Base-by-base conservation (phyloP, 2,113 vertebrate genomes). In the Elanus axillaris region DNA sequence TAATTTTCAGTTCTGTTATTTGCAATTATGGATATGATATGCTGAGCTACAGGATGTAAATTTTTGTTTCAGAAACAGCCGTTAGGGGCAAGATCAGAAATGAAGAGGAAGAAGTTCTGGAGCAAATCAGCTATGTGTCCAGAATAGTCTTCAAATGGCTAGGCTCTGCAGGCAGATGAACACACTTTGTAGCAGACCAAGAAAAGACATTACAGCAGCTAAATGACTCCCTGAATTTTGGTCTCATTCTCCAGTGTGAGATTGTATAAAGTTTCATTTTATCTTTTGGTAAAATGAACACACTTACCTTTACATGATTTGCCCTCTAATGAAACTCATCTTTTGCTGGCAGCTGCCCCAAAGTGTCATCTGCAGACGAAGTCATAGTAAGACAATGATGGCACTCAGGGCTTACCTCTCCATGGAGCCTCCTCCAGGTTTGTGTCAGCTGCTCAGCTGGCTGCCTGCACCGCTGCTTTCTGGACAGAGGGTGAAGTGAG, bases 1-100 rank as follows among this genome's bases (percentile, higher is more conserved):
- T 56, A 66, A 78, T 93, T 88, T 96, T 88, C 43, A 52, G 13
- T 86, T 94, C 31, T 93, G 50, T 79, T 91, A 52, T 63, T 88
- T 87, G 60, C 72, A 94, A 36, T 84, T 47, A 71, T 26, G 31
- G 42, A 55, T 80, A 63, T 62, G 88, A 62, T 79, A 21, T n/a
- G 31, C 55, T 88, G 68, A 93, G 55, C 22, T 72, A 45, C 40
- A 77, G 34, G 72, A 86, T 23, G 27, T 69, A 55, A 42, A 47
- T 60, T 90, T 19, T 80, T 48, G 16, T 88, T 91, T 80, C 42
- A 88, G 72, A 83, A 93, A 55, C 18, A 80, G 18, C 20, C 63
- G 29, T 79, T 86, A 36, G 53, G 55, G 43, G 40, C n/a, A 88
- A 69, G 43, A 66, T 74, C n/a, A 77, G 45, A 83, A 73, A 62